phyloP scores from a whole-genome alignment of 2,888 invertebrate genomes.

The Noctua comes region DNA sequence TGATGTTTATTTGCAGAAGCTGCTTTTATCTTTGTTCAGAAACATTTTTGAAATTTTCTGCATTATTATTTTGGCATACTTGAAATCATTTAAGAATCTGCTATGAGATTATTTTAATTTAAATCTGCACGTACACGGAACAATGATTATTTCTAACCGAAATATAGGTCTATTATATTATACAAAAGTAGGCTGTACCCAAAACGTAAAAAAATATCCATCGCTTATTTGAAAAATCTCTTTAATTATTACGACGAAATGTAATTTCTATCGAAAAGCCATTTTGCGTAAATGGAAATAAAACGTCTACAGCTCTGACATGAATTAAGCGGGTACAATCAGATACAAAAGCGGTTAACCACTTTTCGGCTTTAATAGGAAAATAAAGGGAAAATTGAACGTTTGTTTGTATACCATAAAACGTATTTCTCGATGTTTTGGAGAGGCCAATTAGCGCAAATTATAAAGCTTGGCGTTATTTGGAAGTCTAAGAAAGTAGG shows the following conservation, averaged over 20 bases:
- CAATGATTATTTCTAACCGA: not conserved
- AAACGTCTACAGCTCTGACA: conserved; percentile 28
- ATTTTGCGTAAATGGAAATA: conserved; percentile 38
- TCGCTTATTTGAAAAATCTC: not conserved
- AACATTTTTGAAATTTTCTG: not conserved
- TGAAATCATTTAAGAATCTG: not conserved
- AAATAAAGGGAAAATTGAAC: conserved; percentile 11
- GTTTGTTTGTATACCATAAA: not conserved
- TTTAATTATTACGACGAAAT: not conserved
- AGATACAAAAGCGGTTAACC: conserved; percentile 42
- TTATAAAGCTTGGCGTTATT: not conserved
- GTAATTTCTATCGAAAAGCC: conserved; percentile 31
- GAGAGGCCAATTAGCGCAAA: not conserved
- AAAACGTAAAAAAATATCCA: not conserved
- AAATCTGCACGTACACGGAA: not conserved
- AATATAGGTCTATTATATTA: not conserved
- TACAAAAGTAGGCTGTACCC: not conserved
- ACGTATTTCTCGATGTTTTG: not conserved
- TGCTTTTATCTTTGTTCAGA: not conserved
- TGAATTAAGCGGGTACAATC: conserved; percentile 40
- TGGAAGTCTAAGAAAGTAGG: not conserved
- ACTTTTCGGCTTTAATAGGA: conserved; percentile 15
- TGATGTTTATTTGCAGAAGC: conserved; percentile 13
- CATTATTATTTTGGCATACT: not conserved
- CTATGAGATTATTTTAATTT: not conserved